Evolutionary conservation across 2,113 vertebrate genomes (phyloP).

Genomic region (Furnarius figulus): DNA sequence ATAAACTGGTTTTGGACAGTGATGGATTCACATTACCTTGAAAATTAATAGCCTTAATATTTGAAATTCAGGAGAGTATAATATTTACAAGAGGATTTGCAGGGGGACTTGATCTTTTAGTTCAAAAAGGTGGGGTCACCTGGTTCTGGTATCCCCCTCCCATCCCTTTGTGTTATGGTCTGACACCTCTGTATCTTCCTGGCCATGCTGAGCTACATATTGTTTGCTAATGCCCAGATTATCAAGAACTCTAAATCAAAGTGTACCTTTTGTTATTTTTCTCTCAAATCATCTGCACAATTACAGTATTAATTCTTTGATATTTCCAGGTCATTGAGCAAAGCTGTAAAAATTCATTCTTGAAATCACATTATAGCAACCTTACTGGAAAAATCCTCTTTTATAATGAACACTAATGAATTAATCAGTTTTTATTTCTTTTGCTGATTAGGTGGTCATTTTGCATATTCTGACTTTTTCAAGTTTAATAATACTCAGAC

Average conservation of each 20-base stretch:
- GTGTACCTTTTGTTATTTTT: not conserved
- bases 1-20: not conserved
- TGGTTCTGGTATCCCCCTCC: not conserved
- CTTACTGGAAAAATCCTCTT: not conserved
- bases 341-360: not conserved
- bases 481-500: not conserved
- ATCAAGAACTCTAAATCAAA: not conserved
- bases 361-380: not conserved
- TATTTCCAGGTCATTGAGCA: constrained; percentile 9
- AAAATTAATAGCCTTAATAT: not conserved
- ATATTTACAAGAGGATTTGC: not conserved
- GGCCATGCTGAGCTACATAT: not conserved
- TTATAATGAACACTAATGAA: not conserved
- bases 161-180: not conserved
- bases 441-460: not conserved
- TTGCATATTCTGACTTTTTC: constrained; percentile 2
- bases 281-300: not conserved
- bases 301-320: not conserved
- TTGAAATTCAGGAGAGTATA: not conserved
- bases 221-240: not conserved
- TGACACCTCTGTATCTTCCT: not conserved
- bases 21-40: not conserved
- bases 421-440: not conserved
- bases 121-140: rapidly evolving
- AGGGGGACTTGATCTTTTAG: not conserved